Conservation (phyloP, 2,797 vertebrate genomes). For the Amazona finschi region DNA sequence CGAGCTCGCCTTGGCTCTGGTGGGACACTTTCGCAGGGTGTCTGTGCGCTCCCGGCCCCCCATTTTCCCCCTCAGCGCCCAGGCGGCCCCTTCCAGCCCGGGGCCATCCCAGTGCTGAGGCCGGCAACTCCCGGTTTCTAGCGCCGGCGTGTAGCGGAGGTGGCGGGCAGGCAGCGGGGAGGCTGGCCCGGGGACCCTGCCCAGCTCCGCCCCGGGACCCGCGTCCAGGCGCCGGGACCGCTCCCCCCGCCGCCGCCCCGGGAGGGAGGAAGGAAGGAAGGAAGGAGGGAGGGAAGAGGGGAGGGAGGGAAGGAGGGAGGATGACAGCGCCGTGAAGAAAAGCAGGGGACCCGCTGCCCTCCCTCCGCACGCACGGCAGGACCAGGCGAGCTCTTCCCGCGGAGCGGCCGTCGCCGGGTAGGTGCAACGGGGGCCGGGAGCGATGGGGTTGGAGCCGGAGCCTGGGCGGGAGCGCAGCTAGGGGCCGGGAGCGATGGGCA, state of each 20-base stretch:
- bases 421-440: not conserved
- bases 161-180: not conserved
- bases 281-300: not conserved
- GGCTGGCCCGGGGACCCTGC: not conserved
- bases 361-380: not conserved
- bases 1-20: not conserved
- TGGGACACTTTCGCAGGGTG: not conserved
- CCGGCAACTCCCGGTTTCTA: not conserved
- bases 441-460: not conserved
- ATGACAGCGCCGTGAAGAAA: slow-evolving; percentile 56
- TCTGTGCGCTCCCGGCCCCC: not conserved
- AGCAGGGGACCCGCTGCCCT: slow-evolving; percentile 17
- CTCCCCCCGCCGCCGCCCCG: slow-evolving; percentile 2
- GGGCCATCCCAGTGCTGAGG: accelerated
- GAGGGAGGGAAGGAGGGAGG: not conserved
- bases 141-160: not conserved
- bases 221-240: not conserved
- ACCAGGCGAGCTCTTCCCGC: not conserved
- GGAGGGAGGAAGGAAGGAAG: slow-evolving; percentile 16
- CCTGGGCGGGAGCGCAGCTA: not conserved
- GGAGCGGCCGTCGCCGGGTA: not conserved
- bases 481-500: not conserved
- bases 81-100: not conserved
- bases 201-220: slow-evolving; percentile 43
- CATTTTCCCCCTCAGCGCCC: not conserved